phyloP scores from a whole-genome alignment of 2,888 invertebrate genomes.

The Drosophila meridionalis region DNA sequence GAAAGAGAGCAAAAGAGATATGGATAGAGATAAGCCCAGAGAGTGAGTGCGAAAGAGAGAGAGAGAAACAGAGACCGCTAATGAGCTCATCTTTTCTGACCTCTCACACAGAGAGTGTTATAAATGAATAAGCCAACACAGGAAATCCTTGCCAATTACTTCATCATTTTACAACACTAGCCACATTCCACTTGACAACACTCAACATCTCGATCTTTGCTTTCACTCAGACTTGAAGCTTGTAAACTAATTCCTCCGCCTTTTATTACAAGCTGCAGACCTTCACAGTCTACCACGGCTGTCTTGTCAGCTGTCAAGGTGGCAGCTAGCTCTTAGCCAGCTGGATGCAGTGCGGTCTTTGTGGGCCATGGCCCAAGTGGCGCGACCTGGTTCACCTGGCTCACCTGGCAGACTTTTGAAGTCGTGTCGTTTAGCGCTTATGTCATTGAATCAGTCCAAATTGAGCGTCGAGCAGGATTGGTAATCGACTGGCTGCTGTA shows the following conservation, averaged over 20 bases:
- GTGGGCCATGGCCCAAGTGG: slow-evolving; percentile 25
- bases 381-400: slow-evolving; percentile 26
- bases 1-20: too few species aligned
- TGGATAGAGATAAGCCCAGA: too few species aligned
- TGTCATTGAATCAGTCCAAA: slow-evolving; percentile 55
- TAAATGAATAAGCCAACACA: not conserved
- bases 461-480: slow-evolving; percentile 41
- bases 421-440: slow-evolving; percentile 40
- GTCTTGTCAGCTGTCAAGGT: not conserved
- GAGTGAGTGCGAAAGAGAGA: not conserved
- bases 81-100: not conserved
- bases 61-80: not conserved
- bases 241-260: not conserved
- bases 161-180: not conserved
- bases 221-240: not conserved
- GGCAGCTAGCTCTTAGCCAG: not conserved
- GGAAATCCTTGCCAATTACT: not conserved
- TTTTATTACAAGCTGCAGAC: not conserved
- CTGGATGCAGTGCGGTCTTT: slow-evolving; percentile 5
- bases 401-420: slow-evolving; percentile 24
- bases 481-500: slow-evolving; percentile 37
- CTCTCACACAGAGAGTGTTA: not conserved
- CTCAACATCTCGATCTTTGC: not conserved
- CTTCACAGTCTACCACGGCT: not conserved
- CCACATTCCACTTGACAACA: not conserved